phyloP scores from a whole-genome alignment of 2,113 vertebrate genomes.

The Gasterosteus aculeatus region DNA sequence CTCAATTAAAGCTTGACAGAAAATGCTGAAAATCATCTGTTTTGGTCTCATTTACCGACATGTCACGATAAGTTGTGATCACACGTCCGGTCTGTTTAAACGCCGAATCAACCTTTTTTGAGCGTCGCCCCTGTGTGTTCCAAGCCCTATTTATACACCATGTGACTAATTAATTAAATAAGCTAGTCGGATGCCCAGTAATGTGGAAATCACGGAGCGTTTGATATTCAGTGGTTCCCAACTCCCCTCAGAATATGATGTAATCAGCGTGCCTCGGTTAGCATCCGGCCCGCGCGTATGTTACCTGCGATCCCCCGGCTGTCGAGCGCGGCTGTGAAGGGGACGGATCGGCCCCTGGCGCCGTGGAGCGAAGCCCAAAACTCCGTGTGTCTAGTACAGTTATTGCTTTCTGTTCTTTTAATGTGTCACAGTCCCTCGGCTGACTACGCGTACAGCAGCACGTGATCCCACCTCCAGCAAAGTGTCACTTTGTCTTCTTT shows the following conservation, averaged over 20 bases:
- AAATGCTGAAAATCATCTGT: slow-evolving; percentile 14
- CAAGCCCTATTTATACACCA: slow-evolving; percentile 55
- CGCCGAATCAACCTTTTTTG: slow-evolving; percentile 30
- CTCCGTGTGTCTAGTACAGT: not conserved
- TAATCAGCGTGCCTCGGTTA: slow-evolving; percentile 57
- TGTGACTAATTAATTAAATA: slow-evolving; percentile 44
- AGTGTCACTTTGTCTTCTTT: no score
- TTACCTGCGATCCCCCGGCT: slow-evolving; percentile 51
- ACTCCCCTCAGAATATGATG: slow-evolving; percentile 48
- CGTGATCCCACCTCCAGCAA: not conserved
- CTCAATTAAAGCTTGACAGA: not conserved
- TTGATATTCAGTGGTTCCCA: slow-evolving; percentile 31
- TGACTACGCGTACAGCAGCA: not conserved
- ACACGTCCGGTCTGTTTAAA: not conserved
- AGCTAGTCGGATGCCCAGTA: slow-evolving; percentile 21
- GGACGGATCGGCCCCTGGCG: slow-evolving; percentile 12
- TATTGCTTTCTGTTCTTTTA: not conserved
- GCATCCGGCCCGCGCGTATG: slow-evolving; percentile 46
- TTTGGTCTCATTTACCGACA: not conserved
- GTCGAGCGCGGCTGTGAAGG: slow-evolving; percentile 20
- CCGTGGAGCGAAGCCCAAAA: slow-evolving; percentile 2
- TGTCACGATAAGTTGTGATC: slow-evolving; percentile 28
- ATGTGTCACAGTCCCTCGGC: not conserved
- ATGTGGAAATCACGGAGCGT: slow-evolving; percentile 34
- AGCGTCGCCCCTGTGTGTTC: slow-evolving; percentile 31